Percentiles rank a stretch among this genome's conserved stretches.
Evolutionary conservation across 2,888 invertebrate genomes (phyloP).

Genomic region (Thecophora atra): DNA sequence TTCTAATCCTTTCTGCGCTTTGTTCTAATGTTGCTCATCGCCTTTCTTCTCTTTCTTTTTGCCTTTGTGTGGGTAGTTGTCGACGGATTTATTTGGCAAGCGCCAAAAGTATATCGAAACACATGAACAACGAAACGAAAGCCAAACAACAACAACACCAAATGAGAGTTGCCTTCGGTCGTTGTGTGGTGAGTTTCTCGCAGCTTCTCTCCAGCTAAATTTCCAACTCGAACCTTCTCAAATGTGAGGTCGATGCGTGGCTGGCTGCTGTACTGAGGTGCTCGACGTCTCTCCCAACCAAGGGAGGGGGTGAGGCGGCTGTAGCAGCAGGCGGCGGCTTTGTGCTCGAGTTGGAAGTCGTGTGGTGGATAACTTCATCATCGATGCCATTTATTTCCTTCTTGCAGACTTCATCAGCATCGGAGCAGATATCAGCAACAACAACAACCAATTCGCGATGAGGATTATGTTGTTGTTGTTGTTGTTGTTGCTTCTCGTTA

Average conservation of each 20-base stretch:
- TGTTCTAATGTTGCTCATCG: no score
- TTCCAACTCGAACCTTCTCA: slow-evolving; percentile 74
- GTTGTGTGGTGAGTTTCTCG: neutral
- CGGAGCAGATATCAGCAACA: slow-evolving; percentile 39
- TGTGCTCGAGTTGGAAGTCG: slow-evolving; percentile 41
- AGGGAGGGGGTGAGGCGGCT: slow-evolving; percentile 68
- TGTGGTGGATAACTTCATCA: slow-evolving; percentile 44
- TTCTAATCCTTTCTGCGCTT: no score
- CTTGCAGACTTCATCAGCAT: neutral
- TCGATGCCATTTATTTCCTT: slow-evolving; percentile 32
- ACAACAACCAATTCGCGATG: slow-evolving; percentile 47
- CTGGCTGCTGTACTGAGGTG: slow-evolving; percentile 43
- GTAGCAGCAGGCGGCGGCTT: slow-evolving; percentile 35
- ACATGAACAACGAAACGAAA: neutral
- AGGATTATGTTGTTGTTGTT: slow-evolving; percentile 48
- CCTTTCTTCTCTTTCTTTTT: slow-evolving; percentile 9
- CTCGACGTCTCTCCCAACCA: slow-evolving; percentile 79
- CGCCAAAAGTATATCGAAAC: neutral
- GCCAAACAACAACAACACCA: slow-evolving; percentile 31
- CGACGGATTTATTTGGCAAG: neutral
- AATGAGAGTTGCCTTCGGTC: slow-evolving; percentile 4
- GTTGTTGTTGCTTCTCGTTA: slow-evolving; percentile 57
- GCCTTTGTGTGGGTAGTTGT: no score
- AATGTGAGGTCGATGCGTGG: slow-evolving; percentile 61
- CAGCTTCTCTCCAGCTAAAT: slow-evolving; percentile 44